Base-by-base conservation (phyloP, 1,140 invertebrate species). In the Hypsibius dujardini region DNA sequence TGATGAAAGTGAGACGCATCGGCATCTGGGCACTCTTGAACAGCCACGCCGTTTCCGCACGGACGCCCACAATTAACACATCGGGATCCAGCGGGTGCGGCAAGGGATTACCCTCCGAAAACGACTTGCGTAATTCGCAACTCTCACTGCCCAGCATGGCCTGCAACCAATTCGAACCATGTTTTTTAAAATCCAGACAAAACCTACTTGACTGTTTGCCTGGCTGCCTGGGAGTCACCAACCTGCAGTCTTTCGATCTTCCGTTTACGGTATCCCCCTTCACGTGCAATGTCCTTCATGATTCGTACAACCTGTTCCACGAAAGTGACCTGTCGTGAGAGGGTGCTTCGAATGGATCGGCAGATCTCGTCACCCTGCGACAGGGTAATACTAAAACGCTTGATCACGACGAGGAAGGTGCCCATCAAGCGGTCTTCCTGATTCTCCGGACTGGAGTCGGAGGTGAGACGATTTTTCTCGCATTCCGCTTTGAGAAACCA, bases 11-110 rank as follows among this genome's bases (percentile, higher is more conserved):
- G 42, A 98, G 83, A 78, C 90, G 88, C 50, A 90, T 91, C n/a
- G 95, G 95, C 92, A 97, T 98, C 59, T 97, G 81, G 1, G 92
- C 90, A 47, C 92, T 96, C 80, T 98, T 98, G 79, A 98, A 98
- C 0, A 99, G 82, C 69, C 86, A 89, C 0, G 94, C 92, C 77
- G 84, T 85, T 72, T 83, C 87, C 0, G 92, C 85, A 60, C 93
- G 83, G 59, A 98, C 93, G 60, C 90, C 92, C 77, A 87, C 90
- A 56, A 97, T 91, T 70, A 84, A 85, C 46, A 96, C 86, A 73
- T 87, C 87, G 0, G 95, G 94, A 83, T 98, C 92, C 28, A 98
- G 80, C 0, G 94, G 93, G 76, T 98, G 88, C 0, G 92, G 90
- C 73, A 96, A 85, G 0, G 90, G 87, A 75, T 95, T 92, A 80